phyloP scores from a whole-genome alignment of 2,888 invertebrate genomes.

The Mythimna loreyi region DNA sequence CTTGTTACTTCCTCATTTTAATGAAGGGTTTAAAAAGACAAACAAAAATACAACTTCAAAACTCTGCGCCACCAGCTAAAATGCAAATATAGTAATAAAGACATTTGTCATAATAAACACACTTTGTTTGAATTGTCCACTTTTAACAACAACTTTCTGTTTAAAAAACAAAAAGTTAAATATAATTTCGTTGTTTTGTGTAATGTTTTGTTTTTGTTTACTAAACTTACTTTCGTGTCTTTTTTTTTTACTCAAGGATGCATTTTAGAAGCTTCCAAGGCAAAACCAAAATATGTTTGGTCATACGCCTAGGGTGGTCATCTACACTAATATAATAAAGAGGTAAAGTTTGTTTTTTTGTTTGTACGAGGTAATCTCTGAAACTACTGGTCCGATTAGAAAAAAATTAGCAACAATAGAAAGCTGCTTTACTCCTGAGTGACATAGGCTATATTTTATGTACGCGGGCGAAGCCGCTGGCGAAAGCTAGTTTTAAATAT shows the following conservation, averaged over 20 bases:
- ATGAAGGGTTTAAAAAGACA: background rate
- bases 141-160: conserved; percentile 49
- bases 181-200: background rate
- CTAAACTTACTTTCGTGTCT: background rate
- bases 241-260: background rate
- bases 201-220: conserved; percentile 10
- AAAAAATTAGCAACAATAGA: too few relatives aligned
- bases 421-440: too few relatives aligned
- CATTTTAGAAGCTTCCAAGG: background rate
- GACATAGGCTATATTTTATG: too few relatives aligned
- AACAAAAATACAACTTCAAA: conserved; percentile 20
- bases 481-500: too few relatives aligned
- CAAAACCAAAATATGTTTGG: too few relatives aligned
- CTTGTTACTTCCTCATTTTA: background rate
- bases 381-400: too few relatives aligned
- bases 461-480: too few relatives aligned
- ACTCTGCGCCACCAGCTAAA: conserved; percentile 18
- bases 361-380: too few relatives aligned
- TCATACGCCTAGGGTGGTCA: too few relatives aligned
- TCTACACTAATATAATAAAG: too few relatives aligned
- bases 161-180: conserved; percentile 13
- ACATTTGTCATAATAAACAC: conserved; percentile 56
- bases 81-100: conserved; percentile 30
- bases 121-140: conserved; percentile 44
- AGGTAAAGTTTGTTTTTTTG: too few relatives aligned